A percentile compares a stretch with the other conserved stretches of the same genome.
Conservation (phyloP, 2,113 vertebrate genomes). For the Coreoperca whiteheadi region DNA sequence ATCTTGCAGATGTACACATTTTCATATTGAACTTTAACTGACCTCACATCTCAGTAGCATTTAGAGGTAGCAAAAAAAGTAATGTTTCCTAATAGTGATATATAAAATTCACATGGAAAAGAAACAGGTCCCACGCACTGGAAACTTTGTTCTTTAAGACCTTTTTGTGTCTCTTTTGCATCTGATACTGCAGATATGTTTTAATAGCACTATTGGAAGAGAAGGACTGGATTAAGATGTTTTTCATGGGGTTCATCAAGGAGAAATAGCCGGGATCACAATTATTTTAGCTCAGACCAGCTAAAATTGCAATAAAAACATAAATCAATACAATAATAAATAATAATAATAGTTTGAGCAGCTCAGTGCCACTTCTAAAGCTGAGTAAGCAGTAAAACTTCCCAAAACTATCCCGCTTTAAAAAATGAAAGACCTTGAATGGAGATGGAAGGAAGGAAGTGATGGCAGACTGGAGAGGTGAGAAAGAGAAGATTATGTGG, state of each 20-base stretch:
- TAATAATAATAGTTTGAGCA: not conserved
- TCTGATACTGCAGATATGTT: not conserved
- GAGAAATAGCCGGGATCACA: not conserved
- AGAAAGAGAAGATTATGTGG: conserved; percentile 61
- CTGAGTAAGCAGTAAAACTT: conserved; percentile 8
- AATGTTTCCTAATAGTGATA: no score
- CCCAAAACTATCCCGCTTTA: not conserved
- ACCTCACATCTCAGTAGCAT: no score
- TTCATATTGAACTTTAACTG: no score
- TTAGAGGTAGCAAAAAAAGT: no score
- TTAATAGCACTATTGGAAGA: not conserved
- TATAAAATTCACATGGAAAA: no score
- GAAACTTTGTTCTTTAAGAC: not conserved
- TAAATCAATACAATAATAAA: not conserved
- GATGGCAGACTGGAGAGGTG: conserved; percentile 69
- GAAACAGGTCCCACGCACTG: no score
- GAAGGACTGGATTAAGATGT: not conserved
- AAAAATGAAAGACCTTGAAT: conserved; percentile 64
- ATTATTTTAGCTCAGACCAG: not conserved
- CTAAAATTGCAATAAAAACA: not conserved
- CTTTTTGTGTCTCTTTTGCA: not conserved
- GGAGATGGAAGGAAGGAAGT: conserved; percentile 34
- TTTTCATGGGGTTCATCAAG: not conserved
- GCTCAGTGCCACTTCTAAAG: not conserved
- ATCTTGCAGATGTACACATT: no score